Evolutionary conservation across 2,797 vertebrate genomes (phyloP).

Genomic region (Garrulus glandarius): DNA sequence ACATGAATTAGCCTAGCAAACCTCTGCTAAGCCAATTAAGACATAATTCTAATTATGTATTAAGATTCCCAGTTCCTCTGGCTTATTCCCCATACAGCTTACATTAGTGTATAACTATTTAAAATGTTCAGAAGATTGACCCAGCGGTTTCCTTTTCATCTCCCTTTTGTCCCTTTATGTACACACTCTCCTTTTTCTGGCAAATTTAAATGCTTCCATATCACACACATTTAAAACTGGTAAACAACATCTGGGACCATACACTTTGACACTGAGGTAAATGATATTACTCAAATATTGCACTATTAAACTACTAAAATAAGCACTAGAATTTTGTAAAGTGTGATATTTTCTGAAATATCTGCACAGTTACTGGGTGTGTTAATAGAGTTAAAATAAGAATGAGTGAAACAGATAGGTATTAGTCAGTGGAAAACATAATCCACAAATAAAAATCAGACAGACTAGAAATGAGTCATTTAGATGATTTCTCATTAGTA

Average conservation of each 20-base stretch:
- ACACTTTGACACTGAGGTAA: neutral
- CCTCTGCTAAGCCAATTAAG: slow-evolving; percentile 41
- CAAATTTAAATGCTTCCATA: neutral
- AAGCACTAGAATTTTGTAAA: neutral
- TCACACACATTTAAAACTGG: neutral
- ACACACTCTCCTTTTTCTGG: neutral
- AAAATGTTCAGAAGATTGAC: neutral
- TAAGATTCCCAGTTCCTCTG: slow-evolving; percentile 25
- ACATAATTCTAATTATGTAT: slow-evolving; percentile 49
- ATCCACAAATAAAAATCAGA: slow-evolving; percentile 56
- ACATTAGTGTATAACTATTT: neutral
- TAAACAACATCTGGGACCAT: neutral
- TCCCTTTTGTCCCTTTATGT: neutral
- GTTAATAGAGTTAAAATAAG: slow-evolving; percentile 36
- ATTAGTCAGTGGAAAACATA: slow-evolving; percentile 53
- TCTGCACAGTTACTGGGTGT: slow-evolving; percentile 1
- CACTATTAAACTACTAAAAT: neutral
- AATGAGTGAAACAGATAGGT: slow-evolving; percentile 47
- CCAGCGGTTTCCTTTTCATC: neutral
- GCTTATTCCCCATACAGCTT: neutral
- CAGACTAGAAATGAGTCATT: slow-evolving; percentile 37
- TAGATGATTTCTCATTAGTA: slow-evolving; percentile 53
- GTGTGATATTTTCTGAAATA: slow-evolving; percentile 15
- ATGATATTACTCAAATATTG: neutral
- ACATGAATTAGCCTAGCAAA: neutral